Conservation (phyloP, 2,113 vertebrate species). For the Gasterosteus nipponicus region DNA sequence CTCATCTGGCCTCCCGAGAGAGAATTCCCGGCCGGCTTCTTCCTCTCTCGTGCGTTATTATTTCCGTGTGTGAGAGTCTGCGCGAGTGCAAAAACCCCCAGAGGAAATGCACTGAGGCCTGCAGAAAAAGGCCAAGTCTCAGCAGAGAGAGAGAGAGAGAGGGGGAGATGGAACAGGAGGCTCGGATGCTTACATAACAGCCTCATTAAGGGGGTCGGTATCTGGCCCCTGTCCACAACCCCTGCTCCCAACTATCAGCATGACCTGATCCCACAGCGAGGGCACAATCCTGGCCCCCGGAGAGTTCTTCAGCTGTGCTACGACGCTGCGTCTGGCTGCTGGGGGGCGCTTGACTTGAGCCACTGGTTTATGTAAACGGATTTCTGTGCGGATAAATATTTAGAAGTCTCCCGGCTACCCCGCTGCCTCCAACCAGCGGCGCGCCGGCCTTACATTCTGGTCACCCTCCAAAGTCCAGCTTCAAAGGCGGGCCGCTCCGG, state of each 20-base stretch:
- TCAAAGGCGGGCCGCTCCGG: slow-evolving; percentile 8
- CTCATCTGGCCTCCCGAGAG: neutral
- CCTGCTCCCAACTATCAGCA: slow-evolving; percentile 52
- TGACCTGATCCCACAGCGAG: slow-evolving; percentile 6
- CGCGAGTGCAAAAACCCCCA: slow-evolving; percentile 8
- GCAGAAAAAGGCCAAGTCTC: slow-evolving; percentile 23
- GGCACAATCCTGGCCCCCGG: slow-evolving; percentile 25
- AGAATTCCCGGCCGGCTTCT: slow-evolving; percentile 33
- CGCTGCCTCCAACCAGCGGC: slow-evolving; percentile 28
- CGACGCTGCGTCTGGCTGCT: slow-evolving; percentile 46
- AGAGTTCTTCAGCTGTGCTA: slow-evolving; percentile 11
- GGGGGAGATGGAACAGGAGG: slow-evolving; percentile 66
- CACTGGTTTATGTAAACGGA: slow-evolving; percentile 67
- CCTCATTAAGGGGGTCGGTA: slow-evolving; percentile 57
- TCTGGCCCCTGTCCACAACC: slow-evolving; percentile 55
- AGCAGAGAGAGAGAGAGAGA: slow-evolving; percentile 21
- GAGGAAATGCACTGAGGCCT: slow-evolving; percentile 41
- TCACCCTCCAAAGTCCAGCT: neutral
- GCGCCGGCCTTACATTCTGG: slow-evolving; percentile 17
- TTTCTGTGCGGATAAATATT: slow-evolving; percentile 67
- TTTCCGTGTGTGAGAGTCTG: slow-evolving; percentile 19
- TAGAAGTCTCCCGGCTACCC: slow-evolving; percentile 24
- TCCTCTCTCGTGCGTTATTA: slow-evolving; percentile 34
- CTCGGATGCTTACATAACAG: slow-evolving; percentile 71
- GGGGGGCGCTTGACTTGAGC: slow-evolving; percentile 49